Conservation (phyloP, 2,888 invertebrate species). For the Himalopsyche anomala region DNA sequence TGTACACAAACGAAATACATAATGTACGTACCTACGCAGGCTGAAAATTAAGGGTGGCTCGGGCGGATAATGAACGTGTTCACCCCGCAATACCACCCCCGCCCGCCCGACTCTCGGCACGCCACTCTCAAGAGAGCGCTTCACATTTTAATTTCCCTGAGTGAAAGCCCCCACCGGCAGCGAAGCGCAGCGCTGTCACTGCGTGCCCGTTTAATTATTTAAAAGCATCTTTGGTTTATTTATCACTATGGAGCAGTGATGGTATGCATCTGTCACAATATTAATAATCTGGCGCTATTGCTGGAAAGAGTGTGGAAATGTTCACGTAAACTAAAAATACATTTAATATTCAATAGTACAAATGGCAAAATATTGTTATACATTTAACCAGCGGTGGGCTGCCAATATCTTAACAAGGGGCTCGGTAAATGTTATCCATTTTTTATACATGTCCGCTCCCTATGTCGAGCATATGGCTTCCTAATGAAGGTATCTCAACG, state of each 20-base stretch:
- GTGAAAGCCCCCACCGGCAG: slow-evolving; percentile 59
- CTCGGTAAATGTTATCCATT: too few relatives aligned
- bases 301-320: too few relatives aligned
- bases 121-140: slow-evolving; percentile 56
- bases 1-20: slow-evolving; percentile 7
- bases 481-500: too few relatives aligned
- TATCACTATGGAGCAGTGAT: not conserved
- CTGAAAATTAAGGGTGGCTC: slow-evolving; percentile 34
- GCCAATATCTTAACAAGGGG: too few relatives aligned
- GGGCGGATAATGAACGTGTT: slow-evolving; percentile 30
- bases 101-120: not conserved
- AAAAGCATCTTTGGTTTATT: not conserved
- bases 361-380: too few relatives aligned
- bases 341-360: too few relatives aligned
- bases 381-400: too few relatives aligned
- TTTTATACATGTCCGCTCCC: too few relatives aligned
- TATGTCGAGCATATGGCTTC: too few relatives aligned
- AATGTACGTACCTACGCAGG: not conserved
- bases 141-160: slow-evolving; percentile 65
- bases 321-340: too few relatives aligned
- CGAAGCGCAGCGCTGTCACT: slow-evolving; percentile 3
- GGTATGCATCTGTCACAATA: not conserved
- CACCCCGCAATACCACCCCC: not conserved
- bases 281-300: too few relatives aligned
- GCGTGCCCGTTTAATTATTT: slow-evolving; percentile 18